Evolutionary conservation across 2,113 vertebrate species (phyloP).

Genomic region (Sarotherodon lohbergeri): DNA sequence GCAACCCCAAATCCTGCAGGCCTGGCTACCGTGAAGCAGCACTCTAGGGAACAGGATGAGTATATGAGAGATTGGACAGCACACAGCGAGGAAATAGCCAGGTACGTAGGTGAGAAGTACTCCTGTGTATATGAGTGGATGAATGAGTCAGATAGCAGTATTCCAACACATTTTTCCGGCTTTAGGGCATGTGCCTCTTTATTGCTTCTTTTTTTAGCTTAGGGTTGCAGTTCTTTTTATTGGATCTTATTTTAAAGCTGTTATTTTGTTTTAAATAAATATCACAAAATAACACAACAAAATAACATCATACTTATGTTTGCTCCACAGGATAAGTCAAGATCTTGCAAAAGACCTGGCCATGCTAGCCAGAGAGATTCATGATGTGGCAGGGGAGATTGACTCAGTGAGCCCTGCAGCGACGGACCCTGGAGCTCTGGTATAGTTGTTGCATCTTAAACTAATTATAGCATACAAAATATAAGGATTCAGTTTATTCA

Average conservation of each 20-base stretch:
- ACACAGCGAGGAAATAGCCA: conserved; percentile 96
- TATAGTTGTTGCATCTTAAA: conserved; percentile 25
- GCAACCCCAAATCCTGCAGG: conserved; percentile 64
- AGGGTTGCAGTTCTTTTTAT: neutral
- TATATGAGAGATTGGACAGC: conserved; percentile 97
- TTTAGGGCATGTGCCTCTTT: neutral
- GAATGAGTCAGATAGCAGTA: neutral
- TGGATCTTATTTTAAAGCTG: neutral
- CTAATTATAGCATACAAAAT: neutral
- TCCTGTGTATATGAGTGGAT: neutral
- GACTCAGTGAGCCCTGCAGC: conserved; percentile 96
- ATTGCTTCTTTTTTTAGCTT: neutral
- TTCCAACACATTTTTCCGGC: neutral
- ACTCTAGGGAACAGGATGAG: conserved; percentile 91
- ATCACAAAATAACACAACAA: neutral
- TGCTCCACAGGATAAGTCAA: conserved; percentile 87
- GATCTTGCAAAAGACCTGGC: conserved; percentile 87
- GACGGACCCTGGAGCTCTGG: conserved; percentile 89
- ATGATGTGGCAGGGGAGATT: conserved; percentile 97
- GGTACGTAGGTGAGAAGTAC: conserved; percentile 53
- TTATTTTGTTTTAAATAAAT: neutral
- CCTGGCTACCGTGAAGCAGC: conserved; percentile 78
- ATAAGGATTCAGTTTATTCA: neutral
- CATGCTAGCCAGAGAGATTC: conserved; percentile 96
- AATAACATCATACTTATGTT: neutral